Conservation (phyloP, 2,113 vertebrate species). For the Sprattus sprattus region DNA sequence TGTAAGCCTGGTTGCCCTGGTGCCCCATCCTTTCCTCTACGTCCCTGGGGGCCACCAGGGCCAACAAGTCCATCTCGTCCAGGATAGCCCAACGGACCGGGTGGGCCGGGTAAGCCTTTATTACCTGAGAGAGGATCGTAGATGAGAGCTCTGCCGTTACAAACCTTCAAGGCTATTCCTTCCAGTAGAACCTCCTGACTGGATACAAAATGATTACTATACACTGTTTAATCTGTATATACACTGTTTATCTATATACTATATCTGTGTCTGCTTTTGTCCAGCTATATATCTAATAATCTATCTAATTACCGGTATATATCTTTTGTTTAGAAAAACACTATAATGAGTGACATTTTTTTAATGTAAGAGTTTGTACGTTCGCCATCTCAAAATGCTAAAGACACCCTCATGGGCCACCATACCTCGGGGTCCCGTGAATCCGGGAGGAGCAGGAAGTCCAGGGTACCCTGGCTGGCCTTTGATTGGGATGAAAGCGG, state of each 20-base stretch:
- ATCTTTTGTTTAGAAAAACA: background rate
- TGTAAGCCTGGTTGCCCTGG: constrained; percentile 50
- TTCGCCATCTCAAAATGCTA: no score
- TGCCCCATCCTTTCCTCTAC: constrained; percentile 55
- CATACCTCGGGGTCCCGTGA: background rate
- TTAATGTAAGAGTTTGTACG: no score
- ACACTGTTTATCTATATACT: no score
- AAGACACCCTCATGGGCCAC: background rate
- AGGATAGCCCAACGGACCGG: constrained; percentile 47
- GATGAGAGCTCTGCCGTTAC: no score
- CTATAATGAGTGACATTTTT: no score
- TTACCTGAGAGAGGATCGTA: constrained; percentile 31
- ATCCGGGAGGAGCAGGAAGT: constrained; percentile 44
- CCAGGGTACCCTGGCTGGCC: constrained; percentile 55
- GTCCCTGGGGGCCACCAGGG: constrained; percentile 50
- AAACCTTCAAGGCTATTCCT: background rate
- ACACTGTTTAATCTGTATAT: no score
- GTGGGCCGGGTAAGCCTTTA: constrained; percentile 31
- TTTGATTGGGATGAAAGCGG: constrained; percentile 39
- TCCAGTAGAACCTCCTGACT: background rate
- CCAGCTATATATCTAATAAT: background rate
- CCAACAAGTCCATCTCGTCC: constrained; percentile 64
- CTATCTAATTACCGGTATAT: background rate
- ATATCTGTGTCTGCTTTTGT: no score
- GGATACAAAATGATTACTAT: no score